Evolutionary conservation across 2,113 vertebrate genomes (phyloP), one percentile per base, ranked within the genome.

Genomic region (Zootoca vivipara): DNA sequence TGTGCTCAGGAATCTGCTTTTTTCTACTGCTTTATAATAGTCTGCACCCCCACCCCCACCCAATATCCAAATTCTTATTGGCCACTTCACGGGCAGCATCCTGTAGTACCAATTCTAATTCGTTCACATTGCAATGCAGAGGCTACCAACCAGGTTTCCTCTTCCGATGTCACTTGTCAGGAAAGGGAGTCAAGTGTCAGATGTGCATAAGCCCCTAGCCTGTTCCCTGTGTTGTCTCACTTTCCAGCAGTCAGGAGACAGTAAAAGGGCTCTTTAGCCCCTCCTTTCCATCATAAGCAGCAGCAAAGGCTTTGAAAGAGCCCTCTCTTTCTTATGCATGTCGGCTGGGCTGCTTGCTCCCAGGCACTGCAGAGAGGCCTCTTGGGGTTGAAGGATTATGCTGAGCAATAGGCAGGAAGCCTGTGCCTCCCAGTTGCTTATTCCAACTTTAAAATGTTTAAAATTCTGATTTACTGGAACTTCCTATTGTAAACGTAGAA

Each of bases 401-500:
- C 12, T n/a, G 13, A 75, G 40, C n/a, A 42, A 30, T 38, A 52
- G 79, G 26, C 70, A 69, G 40, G 72, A 83, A 88, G 72, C 40
- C 15, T 28, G 62, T 7, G 62, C n/a, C 40, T 5, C 82, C 0
- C 4, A 13, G 79, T 84, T 90, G 74, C 85, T 33, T 88, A 90
- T 33, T 78, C 67, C 58, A 74, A 85, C 35, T 70, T 33, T 22
- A 30, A 65, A 81, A 64, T 42, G 84, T 89, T 86, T 52, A 73
- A 89, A 12, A 82, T 87, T 91, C 75, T 18, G 78, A 73, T 35
- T 38, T 77, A 70, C 74, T 81, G 83, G 64, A 78, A 82, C 56
- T 3, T 3, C 58, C 82, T 74, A 78, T 82, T 69, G 38, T 92
- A 26, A 46, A 83, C 0, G 28, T 88, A 79, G 73, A 89, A 87